Evolutionary conservation across 2,797 vertebrate species (phyloP).

Genomic region (Mormyrus proboscirostris): DNA sequence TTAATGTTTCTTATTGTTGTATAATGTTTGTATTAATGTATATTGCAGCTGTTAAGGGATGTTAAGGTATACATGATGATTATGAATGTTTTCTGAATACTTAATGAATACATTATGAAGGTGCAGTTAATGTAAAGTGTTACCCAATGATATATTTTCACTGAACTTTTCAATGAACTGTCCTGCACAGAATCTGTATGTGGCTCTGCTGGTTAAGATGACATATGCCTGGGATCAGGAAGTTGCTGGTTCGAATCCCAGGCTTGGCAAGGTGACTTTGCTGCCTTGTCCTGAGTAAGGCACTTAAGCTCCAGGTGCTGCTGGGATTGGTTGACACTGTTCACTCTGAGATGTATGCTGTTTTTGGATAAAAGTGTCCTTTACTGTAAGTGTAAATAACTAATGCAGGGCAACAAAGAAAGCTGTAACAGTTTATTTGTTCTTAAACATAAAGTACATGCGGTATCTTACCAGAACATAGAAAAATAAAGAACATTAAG

Average conservation of each 20-base stretch:
- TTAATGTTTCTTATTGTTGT: no score
- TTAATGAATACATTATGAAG: background rate
- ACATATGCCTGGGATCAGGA: background rate
- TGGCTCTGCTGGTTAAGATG: background rate
- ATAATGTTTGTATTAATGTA: no score
- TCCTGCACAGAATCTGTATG: background rate
- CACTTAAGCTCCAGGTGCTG: background rate
- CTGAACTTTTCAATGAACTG: no score
- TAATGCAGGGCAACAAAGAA: background rate
- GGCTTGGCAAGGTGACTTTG: background rate
- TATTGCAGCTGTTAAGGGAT: background rate
- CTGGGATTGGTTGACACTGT: background rate
- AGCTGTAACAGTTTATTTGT: background rate
- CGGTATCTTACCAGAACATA: background rate
- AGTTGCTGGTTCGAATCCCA: background rate
- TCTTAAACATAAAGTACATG: background rate
- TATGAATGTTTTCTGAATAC: background rate
- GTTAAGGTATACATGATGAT: no score
- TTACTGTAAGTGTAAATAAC: background rate
- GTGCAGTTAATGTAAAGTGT: background rate
- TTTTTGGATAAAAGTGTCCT: background rate
- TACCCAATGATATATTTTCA: background rate
- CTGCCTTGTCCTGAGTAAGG: background rate
- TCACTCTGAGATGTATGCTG: background rate
- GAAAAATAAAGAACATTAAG: background rate